Conservation (phyloP, 2,888 invertebrate genomes). For the Arrhopalites spinosus region DNA sequence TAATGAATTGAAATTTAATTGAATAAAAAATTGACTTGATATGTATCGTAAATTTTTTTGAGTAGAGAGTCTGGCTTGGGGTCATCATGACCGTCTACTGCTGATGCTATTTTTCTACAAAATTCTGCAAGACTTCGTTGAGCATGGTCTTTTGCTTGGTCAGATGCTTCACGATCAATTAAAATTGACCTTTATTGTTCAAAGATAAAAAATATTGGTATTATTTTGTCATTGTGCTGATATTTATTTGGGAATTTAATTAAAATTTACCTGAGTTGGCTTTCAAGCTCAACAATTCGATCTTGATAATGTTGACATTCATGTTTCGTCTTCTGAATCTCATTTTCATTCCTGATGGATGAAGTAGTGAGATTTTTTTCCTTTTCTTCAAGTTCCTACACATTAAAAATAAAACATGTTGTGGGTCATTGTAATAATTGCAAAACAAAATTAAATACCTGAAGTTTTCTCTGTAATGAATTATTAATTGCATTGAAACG, state of each 20-base stretch:
- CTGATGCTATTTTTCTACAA: constrained; percentile 54
- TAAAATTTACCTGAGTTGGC: constrained; percentile 62
- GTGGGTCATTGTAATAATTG: neutral
- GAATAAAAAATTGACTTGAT: constrained; percentile 45
- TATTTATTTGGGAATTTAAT: neutral
- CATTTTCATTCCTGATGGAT: constrained; percentile 71
- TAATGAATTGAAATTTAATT: too few relatives aligned
- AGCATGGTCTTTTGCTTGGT: constrained; percentile 54
- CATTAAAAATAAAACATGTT: neutral
- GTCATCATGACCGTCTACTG: constrained; percentile 53
- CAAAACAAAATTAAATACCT: constrained; percentile 57
- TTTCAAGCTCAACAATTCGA: constrained; percentile 75
- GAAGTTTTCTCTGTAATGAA: constrained; percentile 76
- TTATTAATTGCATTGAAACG: constrained; percentile 79
- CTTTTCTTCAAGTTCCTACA: constrained; percentile 75
- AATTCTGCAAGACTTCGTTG: constrained; percentile 53
- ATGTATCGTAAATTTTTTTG: constrained; percentile 54
- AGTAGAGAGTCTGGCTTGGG: constrained; percentile 49
- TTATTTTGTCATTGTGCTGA: neutral
- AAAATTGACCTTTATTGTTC: constrained; percentile 44
- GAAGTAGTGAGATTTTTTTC: constrained; percentile 71
- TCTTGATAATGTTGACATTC: constrained; percentile 76
- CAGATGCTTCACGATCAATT: constrained; percentile 55
- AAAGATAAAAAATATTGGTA: neutral
- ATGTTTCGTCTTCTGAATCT: constrained; percentile 74